Evolutionary conservation across 2,113 vertebrate species (phyloP).

Genomic region (Mirounga angustirostris): DNA sequence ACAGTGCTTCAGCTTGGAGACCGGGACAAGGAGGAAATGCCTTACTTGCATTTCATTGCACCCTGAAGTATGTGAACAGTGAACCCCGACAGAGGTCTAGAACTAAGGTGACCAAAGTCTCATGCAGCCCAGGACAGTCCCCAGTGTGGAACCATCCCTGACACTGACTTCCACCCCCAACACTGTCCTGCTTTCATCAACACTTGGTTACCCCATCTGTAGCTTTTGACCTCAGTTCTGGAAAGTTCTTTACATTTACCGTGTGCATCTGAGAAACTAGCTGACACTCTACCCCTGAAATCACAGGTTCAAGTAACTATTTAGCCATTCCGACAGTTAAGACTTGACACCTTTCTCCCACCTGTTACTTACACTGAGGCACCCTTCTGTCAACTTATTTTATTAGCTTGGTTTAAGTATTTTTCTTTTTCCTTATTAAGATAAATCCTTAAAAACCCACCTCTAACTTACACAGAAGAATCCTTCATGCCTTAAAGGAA

Average conservation of each 20-base stretch:
- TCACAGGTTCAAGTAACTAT: background rate
- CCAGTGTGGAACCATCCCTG: background rate
- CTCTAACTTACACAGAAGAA: background rate
- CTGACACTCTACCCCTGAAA: background rate
- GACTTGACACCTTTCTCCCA: background rate
- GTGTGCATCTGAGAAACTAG: background rate
- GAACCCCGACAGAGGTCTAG: background rate
- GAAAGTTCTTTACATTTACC: slow-evolving; percentile 13
- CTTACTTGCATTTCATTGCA: background rate
- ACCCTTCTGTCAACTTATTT: background rate
- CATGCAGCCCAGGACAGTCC: background rate
- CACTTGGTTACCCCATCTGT: background rate
- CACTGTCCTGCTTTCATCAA: background rate
- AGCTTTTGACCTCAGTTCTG: slow-evolving; percentile 7
- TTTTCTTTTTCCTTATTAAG: slow-evolving; percentile 35
- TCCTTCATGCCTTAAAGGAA: background rate
- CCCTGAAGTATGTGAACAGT: background rate
- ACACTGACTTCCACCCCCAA: background rate
- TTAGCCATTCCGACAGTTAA: background rate
- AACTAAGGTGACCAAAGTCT: fast-evolving
- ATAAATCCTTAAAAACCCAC: background rate
- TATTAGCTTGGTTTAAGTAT: background rate
- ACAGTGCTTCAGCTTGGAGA: background rate
- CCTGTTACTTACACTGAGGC: background rate
- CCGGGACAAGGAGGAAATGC: slow-evolving; percentile 13